phyloP scores from a whole-genome alignment of 2,797 vertebrate genomes.

The Spinus pinus region DNA sequence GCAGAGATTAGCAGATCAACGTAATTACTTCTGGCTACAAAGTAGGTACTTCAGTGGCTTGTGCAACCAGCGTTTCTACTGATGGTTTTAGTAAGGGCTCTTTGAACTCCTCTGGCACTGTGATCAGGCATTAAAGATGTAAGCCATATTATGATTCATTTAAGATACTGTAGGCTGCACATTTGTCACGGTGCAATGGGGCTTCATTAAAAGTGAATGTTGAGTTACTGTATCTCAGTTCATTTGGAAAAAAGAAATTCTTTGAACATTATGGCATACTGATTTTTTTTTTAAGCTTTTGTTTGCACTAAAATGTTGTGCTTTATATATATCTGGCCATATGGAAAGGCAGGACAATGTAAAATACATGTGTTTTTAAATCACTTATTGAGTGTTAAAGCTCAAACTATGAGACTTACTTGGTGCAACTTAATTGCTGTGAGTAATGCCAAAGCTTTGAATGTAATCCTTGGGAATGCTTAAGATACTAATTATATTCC shows the following conservation, averaged over 20 bases:
- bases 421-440: slow-evolving; percentile 58
- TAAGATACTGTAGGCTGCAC: not conserved
- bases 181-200: not conserved
- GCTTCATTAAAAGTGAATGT: not conserved
- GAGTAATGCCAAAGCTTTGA: slow-evolving; percentile 63
- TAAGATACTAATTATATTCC: slow-evolving; percentile 57
- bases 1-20: not conserved
- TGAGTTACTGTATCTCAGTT: not conserved
- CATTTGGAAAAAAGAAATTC: not conserved
- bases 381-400: slow-evolving; percentile 17
- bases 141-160: slow-evolving; percentile 1
- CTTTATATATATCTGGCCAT: not conserved
- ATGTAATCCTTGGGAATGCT: slow-evolving; percentile 53
- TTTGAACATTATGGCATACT: not conserved
- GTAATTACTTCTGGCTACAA: slow-evolving; percentile 40
- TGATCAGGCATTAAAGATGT: slow-evolving; percentile 27
- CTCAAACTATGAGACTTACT: slow-evolving; percentile 52
- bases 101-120: slow-evolving; percentile 6
- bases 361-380: not conserved
- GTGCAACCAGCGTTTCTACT: not conserved
- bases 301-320: not conserved
- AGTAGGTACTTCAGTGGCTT: not conserved
- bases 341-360: slow-evolving; percentile 8
- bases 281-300: not conserved
- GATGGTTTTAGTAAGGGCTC: not conserved